A percentile compares a stretch with the other conserved stretches of the same genome.
Conservation (phyloP, 30 jellyfish, hydroid and myxozoan species). For the Turritopsis dohrnii region DNA sequence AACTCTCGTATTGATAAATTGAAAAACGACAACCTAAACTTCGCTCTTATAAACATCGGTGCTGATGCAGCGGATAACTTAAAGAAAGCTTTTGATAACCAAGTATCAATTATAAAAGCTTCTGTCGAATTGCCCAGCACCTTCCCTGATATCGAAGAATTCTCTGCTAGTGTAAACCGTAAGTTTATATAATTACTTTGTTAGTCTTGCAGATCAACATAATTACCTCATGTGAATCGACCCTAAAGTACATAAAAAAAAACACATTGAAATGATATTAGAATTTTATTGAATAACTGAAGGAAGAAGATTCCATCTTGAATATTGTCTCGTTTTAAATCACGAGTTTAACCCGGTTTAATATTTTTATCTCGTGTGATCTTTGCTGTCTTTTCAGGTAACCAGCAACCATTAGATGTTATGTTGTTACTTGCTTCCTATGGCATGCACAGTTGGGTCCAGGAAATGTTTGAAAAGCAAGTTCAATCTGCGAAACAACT, state of each 20-base stretch:
- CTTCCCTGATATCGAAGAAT: background rate
- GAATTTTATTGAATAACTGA: no score
- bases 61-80: background rate
- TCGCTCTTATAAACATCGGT: background rate
- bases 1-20: background rate
- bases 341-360: no score
- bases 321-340: no score
- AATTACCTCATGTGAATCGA: no score
- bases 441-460: background rate
- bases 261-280: no score
- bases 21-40: background rate
- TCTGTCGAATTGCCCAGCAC: background rate
- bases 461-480: background rate
- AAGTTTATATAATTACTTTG: no score
- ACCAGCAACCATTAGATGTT: conserved; percentile 33
- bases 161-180: conserved; percentile 6
- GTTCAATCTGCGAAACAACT: background rate
- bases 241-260: no score
- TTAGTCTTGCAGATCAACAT: no score
- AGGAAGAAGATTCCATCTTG: no score
- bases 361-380: background rate
- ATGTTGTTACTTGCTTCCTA: conserved; percentile 10
- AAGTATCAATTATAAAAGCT: background rate
- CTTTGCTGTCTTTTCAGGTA: conserved; percentile 12
- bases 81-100: background rate